Evolutionary conservation across 2,888 invertebrate species (phyloP), one percentile per base, ranked within the genome.

Genomic region (Fragum sueziense): DNA sequence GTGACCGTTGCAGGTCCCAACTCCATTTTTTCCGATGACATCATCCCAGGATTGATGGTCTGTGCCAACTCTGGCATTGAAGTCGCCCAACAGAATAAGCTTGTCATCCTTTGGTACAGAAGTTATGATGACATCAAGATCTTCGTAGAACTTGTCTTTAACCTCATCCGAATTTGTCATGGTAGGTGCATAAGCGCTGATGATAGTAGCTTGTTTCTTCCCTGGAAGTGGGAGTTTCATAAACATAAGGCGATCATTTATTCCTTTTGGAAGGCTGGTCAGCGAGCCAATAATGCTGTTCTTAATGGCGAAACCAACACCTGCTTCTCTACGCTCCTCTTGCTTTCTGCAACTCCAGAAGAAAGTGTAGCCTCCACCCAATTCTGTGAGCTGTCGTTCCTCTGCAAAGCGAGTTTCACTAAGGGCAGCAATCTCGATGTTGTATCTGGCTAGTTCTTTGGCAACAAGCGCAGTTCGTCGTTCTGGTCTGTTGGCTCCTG

Each of bases 121-220:
- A n/a, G 77, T 70, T 54, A 70, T 74, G 51, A 80, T 76, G 51
- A 71, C 70, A 31, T 47, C 62, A 29, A 73, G 33, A 22, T 73
- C 51, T 20, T 47, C n/a, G 27, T 73, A 73, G 62, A 73, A 73
- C 3, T 34, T 62, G 37, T 29, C 62, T 27, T 72, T 72, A 51
- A 51, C 29, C 3, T 68, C 72, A 7, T 72, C 72, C 2, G 72
- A 14, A n/a, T 72, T 59, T 14, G 72, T 72, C 72, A 72, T 72
- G 22, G 37, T 72, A 11, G 72, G 72, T 20, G 72, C 61, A n/a
- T 72, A 72, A 14, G 47, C 72, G 29, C 72, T 72, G 29, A 70
- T 57, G 9, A 70, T 54, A 33, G 25, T n/a, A n/a, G 65, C 65
- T n/a, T 34, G 25, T n/a, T 34, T 31, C 3, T 65, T 25, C 37